A percentile compares a stretch with the other conserved stretches of the same genome.
phyloP scores from a whole-genome alignment of 2,113 vertebrate genomes.

The Pseudois nayaur region DNA sequence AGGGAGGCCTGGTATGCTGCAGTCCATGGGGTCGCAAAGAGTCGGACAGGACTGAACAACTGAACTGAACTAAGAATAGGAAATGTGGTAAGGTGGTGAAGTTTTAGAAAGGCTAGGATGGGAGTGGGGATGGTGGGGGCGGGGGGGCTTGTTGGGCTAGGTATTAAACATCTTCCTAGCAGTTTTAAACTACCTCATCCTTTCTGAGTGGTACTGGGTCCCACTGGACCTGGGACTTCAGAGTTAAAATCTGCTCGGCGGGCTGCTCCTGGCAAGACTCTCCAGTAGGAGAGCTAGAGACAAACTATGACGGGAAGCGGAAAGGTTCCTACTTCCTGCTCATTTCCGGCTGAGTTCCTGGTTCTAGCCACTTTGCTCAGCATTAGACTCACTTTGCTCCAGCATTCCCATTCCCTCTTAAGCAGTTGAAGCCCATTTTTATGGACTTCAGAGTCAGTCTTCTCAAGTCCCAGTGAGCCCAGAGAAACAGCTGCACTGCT shows the following conservation, averaged over 20 bases:
- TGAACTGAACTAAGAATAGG: not conserved
- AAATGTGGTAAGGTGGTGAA: not conserved
- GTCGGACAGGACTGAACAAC: rapidly evolving
- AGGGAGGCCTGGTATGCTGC: not conserved
- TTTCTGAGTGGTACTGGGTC: rapidly evolving
- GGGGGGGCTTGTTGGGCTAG: not conserved
- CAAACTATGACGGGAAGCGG: not conserved
- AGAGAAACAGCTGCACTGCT: not conserved
- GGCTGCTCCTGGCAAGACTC: too few species aligned
- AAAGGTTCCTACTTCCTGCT: not conserved
- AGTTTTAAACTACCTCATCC: not conserved
- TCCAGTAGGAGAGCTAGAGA: rapidly evolving
- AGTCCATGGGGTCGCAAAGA: not conserved
- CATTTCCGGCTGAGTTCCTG: not conserved
- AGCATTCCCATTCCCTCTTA: not conserved
- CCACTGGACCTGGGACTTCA: not conserved
- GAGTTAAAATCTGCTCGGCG: not conserved
- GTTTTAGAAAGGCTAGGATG: too few species aligned
- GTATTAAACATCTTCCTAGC: too few species aligned
- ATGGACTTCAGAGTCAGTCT: not conserved
- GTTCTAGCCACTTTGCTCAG: not conserved
- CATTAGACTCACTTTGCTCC: rapidly evolving
- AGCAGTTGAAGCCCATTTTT: not conserved
- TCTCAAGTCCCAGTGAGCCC: rapidly evolving
- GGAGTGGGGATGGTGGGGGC: too few species aligned